Evolutionary conservation across 2,797 vertebrate genomes (phyloP).

Genomic region (Sebastes vulpes): DNA sequence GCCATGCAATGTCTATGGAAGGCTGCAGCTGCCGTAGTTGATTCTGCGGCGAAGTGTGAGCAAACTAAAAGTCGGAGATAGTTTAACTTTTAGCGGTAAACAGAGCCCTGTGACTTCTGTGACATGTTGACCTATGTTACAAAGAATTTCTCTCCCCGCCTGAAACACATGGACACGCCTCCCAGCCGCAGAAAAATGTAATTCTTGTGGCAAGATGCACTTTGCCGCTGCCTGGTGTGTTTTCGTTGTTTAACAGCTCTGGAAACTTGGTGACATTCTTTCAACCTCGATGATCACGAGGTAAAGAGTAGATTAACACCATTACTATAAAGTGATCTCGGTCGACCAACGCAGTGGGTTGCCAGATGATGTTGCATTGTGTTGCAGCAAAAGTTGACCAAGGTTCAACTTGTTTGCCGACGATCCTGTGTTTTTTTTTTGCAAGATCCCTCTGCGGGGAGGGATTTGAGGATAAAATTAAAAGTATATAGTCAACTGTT

Average conservation of each 20-base stretch:
- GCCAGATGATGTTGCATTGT: background rate
- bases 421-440: background rate
- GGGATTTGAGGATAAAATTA: background rate
- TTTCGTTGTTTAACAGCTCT: background rate
- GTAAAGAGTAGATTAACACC: background rate
- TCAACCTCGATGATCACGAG: background rate
- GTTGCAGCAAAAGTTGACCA: background rate
- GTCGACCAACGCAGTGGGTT: background rate
- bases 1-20: too few species aligned
- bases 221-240: too few species aligned
- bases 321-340: background rate
- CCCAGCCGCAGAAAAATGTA: accelerated
- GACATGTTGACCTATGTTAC: too few species aligned
- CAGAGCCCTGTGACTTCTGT: too few species aligned
- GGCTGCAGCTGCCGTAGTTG: too few species aligned
- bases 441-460: background rate
- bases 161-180: too few species aligned
- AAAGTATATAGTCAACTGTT: background rate
- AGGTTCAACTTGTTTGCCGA: background rate
- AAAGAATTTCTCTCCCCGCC: too few species aligned
- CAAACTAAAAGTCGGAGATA: too few species aligned
- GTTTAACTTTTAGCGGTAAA: too few species aligned
- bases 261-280: background rate
- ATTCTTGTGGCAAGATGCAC: too few species aligned
- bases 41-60: too few species aligned